A percentile compares a stretch with the other conserved stretches of the same genome.
These are phyloP conservation scores for Polyergus mexicanus DNA, from an alignment of 1,140 invertebrate genomes.

Conservation along the genomic window DNA sequence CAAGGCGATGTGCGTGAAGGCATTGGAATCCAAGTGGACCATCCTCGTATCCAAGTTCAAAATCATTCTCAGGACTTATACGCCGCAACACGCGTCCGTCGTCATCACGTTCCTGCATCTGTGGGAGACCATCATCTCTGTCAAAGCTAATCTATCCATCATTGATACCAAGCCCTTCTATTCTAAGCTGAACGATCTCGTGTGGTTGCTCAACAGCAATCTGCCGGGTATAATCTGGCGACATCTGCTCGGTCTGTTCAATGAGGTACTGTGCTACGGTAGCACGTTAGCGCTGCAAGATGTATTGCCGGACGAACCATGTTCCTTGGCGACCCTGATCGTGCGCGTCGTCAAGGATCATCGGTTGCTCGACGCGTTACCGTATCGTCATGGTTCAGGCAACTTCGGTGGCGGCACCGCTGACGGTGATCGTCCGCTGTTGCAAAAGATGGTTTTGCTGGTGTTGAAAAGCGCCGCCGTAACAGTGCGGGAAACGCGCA, in stretches of 20 bases:
- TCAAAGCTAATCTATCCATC: slow-evolving; percentile 95
- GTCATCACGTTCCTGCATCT: slow-evolving; percentile 93
- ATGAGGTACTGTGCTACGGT: slow-evolving; percentile 96
- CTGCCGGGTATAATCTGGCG: slow-evolving; percentile 94
- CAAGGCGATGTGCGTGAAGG: slow-evolving; percentile 94
- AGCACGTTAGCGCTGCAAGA: slow-evolving; percentile 95
- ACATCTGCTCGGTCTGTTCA: slow-evolving; percentile 93
- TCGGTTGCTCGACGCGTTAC: slow-evolving; percentile 91
- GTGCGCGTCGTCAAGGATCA: slow-evolving; percentile 95
- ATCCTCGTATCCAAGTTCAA: slow-evolving; percentile 89
- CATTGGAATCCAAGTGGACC: slow-evolving; percentile 93
- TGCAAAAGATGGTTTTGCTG: slow-evolving; percentile 94
- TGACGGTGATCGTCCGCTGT: slow-evolving; percentile 88
- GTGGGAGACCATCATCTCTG: slow-evolving; percentile 96
- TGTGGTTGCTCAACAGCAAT: slow-evolving; percentile 90
- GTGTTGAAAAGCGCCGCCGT: slow-evolving; percentile 96
- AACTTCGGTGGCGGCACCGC: slow-evolving; percentile 87
- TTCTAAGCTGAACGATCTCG: slow-evolving; percentile 93
- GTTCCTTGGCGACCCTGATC: slow-evolving; percentile 92
- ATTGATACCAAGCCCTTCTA: slow-evolving; percentile 96
- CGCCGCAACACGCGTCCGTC: slow-evolving; percentile 85
- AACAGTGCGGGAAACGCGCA: slow-evolving; percentile 95
- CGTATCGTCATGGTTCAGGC: slow-evolving; percentile 87
- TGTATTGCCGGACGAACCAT: slow-evolving; percentile 94
- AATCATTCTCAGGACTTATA: slow-evolving; percentile 85